Evolutionary conservation across 2,888 invertebrate species (phyloP), one percentile per base, ranked within the genome.

Genomic region (Stenoptilia bipunctidactyla): DNA sequence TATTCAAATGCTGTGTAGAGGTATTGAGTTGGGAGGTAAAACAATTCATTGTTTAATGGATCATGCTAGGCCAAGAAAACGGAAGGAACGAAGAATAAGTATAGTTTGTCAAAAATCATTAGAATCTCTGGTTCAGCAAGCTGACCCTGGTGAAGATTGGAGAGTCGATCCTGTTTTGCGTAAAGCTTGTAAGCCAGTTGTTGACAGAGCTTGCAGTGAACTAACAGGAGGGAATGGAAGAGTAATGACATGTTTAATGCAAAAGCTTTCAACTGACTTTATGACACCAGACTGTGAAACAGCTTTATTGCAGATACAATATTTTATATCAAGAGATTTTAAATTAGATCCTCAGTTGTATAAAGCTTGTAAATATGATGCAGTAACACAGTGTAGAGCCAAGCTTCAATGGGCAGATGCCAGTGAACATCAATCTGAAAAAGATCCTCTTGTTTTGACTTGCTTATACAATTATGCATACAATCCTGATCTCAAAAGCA

Each of bases 41-140:
- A 97, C 97, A 0, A 92, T 99, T 50, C 98, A 98, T 66, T 99
- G 98, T 64, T 80, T 99, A 34, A 94, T 98, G 94, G 92, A 93
- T 33, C 91, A 94, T 68, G 92, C 93, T 1, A 88, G 92, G 52
- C 85, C 87, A 1, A 85, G 88, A 49, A 85, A 86, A 55, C 82
- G 85, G 53, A 87, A 87, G 54, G 89, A 89, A 6, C 86, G 88
- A 55, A 80, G 90, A 47, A 89, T 95, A 15, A 88, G 90, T 27
- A 66, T 87, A 13, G 76, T 84, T 38, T 96, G 96, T 57, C 89
- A 90, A 63, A 87, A 90, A 61, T 92, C 94, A 39, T 69, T 98
- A 44, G 93, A 95, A 71, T 80, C 85, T 27, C 74, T 98, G 34
- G 85, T 98, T 2, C 92, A 92, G 73, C 91, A 94, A 56, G 90